phyloP scores from a whole-genome alignment of 2,113 vertebrate species.

The Pterocles gutturalis region DNA sequence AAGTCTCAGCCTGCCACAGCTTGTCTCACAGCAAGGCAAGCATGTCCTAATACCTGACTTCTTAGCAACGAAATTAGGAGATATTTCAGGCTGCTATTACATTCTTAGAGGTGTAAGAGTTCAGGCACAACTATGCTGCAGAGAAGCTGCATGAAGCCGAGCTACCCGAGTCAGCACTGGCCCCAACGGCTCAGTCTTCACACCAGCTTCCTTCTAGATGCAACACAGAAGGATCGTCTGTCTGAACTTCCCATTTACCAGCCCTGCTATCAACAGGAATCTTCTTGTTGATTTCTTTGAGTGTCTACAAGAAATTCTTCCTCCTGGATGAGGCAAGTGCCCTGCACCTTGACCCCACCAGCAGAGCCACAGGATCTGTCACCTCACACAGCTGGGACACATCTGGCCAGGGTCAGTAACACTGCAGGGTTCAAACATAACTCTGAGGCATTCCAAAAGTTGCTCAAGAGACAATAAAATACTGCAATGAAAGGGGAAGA shows the following conservation, averaged over 20 bases:
- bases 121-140: not conserved
- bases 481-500: not conserved
- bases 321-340: not conserved
- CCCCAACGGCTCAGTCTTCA: not conserved
- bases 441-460: not conserved
- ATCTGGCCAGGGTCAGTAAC: not conserved
- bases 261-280: too few species aligned
- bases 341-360: not conserved
- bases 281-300: not conserved
- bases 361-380: not conserved
- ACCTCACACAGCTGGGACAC: not conserved
- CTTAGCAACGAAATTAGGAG: not conserved
- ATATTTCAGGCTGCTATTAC: not conserved
- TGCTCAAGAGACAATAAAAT: not conserved
- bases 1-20: not conserved
- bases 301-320: not conserved
- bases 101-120: not conserved
- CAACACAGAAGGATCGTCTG: not conserved
- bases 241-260: not conserved
- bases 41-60: not conserved
- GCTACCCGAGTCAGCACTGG: not conserved
- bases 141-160: not conserved
- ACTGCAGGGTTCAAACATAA: fast-evolving
- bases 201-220: not conserved
- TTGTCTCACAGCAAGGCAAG: not conserved